Percentiles rank a stretch among this genome's conserved stretches.
Conservation (phyloP, 2,888 invertebrate genomes). For the Acrobasis repandana region DNA sequence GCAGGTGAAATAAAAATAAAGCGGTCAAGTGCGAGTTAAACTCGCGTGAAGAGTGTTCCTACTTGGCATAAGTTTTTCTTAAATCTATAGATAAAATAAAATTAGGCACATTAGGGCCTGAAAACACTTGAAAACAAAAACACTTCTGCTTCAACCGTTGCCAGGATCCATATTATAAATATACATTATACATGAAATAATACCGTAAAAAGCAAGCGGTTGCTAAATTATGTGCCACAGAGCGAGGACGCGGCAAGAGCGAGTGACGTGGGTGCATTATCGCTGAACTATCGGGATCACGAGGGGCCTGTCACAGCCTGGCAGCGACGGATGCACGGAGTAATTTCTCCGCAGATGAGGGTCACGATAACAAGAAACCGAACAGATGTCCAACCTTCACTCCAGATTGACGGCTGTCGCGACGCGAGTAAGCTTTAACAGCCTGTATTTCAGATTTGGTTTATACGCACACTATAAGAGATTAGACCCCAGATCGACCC, state of each 20-base stretch:
- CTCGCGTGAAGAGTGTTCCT: too few relatives aligned
- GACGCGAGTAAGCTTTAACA: conserved; percentile 33
- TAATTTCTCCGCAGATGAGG: conserved; percentile 71
- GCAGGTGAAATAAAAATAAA: too few relatives aligned
- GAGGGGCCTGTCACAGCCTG: conserved; percentile 51
- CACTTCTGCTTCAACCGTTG: too few relatives aligned
- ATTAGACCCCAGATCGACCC: conserved; percentile 31
- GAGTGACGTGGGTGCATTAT: conserved; percentile 46
- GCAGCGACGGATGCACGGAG: conserved; percentile 60
- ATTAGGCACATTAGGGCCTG: too few relatives aligned
- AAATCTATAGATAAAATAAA: too few relatives aligned
- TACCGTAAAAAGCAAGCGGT: not conserved
- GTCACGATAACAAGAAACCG: conserved; percentile 67
- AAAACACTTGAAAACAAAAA: too few relatives aligned
- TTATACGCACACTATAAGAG: conserved; percentile 33
- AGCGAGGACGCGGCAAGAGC: conserved; percentile 34
- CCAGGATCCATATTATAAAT: too few relatives aligned
- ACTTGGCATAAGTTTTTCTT: too few relatives aligned
- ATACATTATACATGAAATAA: too few relatives aligned
- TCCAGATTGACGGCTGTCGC: conserved; percentile 63
- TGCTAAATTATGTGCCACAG: conserved; percentile 25
- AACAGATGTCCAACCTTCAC: conserved; percentile 60
- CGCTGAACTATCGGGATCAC: conserved; percentile 46
- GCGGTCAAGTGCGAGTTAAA: too few relatives aligned
- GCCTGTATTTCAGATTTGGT: conserved; percentile 33